phyloP scores from a whole-genome alignment of 2,888 invertebrate genomes.

The Gandaritis pyraliata region DNA sequence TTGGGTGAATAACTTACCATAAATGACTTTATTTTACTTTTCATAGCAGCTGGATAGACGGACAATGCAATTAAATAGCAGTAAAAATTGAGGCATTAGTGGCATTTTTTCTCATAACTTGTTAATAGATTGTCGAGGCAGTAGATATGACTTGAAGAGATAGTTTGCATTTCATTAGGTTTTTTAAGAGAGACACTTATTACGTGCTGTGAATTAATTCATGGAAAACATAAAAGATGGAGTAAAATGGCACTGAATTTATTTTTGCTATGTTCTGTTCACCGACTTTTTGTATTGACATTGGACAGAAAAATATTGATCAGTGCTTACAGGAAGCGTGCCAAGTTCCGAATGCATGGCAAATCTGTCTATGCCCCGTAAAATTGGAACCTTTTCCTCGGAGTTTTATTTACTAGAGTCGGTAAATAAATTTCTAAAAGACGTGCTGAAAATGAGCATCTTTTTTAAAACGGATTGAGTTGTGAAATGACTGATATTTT shows the following conservation, averaged over 20 bases:
- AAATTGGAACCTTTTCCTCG: conserved; percentile 59
- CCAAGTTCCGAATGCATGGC: conserved; percentile 60
- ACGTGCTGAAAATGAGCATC: conserved; percentile 19
- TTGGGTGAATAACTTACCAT: neutral
- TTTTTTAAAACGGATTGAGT: conserved; percentile 7
- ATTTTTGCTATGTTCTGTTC: conserved; percentile 17
- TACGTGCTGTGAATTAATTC: neutral
- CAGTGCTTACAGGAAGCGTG: conserved; percentile 50
- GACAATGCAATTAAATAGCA: too few species aligned
- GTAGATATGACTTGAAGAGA: too few species aligned
- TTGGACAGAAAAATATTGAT: conserved; percentile 57
- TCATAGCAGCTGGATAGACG: too few species aligned
- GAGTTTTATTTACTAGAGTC: conserved; percentile 57
- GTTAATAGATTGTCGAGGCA: too few species aligned
- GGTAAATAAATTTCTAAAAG: conserved; percentile 30
- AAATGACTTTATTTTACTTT: too few species aligned
- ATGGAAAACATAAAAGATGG: conserved; percentile 1
- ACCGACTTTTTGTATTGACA: conserved; percentile 37
- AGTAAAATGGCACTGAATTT: conserved; percentile 14
- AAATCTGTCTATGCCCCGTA: conserved; percentile 59
- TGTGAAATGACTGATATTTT: neutral
- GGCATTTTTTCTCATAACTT: too few species aligned
- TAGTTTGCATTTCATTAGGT: too few species aligned
- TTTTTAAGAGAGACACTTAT: too few species aligned
- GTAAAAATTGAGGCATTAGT: too few species aligned